Base-by-base conservation (phyloP, 30 jellyfish, hydroid and myxozoan genomes). In the Aurelia coerulea region DNA sequence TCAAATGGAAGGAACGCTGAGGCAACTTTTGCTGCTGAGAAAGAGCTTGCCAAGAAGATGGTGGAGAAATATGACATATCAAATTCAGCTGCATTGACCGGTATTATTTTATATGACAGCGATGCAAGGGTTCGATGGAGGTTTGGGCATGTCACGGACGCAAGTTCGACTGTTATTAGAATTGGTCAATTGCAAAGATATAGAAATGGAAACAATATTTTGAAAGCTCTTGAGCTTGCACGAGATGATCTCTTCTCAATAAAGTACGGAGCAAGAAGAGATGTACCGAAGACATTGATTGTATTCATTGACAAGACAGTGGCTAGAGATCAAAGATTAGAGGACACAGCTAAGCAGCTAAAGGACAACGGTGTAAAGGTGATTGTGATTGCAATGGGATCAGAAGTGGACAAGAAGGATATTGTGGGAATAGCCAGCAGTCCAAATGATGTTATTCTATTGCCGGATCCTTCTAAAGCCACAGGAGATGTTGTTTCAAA, bases 221-320 rank as follows among this genome's bases (percentile, higher is more conserved):
- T 65, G 54, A 71, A 62, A 53, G 95, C 96, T 53, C 68, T 92
- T 16, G 92, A 82, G 58, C 59, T 81, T 23, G 92, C 92, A 15
- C 12, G 76, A 10, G 70, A 33, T 11, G 39, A 42, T 2, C 78
- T 92, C 1, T 79, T 80, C 60, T 12, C 88, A 14, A 68, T 19
- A 29, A 52, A 50, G 13, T 51, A 73, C n/a, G 90, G 80, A 7
- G 93, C 89, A 10, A 62, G 95, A 32, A 56, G 6, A 3, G 72
- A 65, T 66, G 78, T 88, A 5, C 34, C 63, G 34, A 92, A 92
- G 62, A 29, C 91, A 16, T 33, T 92, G 85, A 67, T 39, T 39
- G 50, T 39, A 39, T 39, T 39, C 50, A 39, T 85, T 39, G 79
- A 85, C 39, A 33, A 66, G 32, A 0, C 66, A 10, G 33, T 14